phyloP scores from a whole-genome alignment of 2,888 invertebrate genomes.

The Bursaphelenchus okinawaensis region DNA sequence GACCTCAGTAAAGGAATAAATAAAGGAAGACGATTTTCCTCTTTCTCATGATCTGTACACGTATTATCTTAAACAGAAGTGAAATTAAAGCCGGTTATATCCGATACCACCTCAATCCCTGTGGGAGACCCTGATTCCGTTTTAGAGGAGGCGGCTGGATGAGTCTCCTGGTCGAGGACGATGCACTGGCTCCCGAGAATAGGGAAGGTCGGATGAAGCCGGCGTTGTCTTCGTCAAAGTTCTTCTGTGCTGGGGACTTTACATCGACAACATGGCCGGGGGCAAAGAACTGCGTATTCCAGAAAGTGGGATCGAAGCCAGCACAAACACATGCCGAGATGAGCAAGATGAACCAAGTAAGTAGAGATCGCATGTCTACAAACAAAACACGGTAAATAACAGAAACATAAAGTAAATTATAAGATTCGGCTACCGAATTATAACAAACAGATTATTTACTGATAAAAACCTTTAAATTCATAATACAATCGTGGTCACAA shows the following conservation, averaged over 20 bases:
- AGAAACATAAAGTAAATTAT: too few species aligned
- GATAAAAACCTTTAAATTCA: too few species aligned
- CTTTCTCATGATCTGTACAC: slow-evolving; percentile 7
- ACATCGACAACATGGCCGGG: background rate
- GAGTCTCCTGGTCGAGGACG: slow-evolving; percentile 23
- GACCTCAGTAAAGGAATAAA: slow-evolving; percentile 9
- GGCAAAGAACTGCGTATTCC: slow-evolving; percentile 13
- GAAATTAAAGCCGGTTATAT: background rate
- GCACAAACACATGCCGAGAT: background rate
- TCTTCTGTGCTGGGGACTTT: background rate
- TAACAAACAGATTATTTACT: too few species aligned
- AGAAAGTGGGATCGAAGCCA: slow-evolving; percentile 1
- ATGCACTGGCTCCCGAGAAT: slow-evolving; percentile 6
- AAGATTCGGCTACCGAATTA: too few species aligned
- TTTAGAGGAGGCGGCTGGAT: slow-evolving; percentile 35
- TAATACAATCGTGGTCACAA: too few species aligned
- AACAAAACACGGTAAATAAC: too few species aligned
- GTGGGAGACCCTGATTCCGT: background rate
- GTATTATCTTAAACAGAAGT: slow-evolving; percentile 1
- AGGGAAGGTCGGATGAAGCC: slow-evolving; percentile 22
- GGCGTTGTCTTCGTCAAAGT: slow-evolving; percentile 24
- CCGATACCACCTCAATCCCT: slow-evolving; percentile 2
- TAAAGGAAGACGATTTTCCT: background rate
- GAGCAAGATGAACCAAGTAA: background rate
- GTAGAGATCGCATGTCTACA: background rate